Conservation (phyloP, 1,140 invertebrate genomes). For the Cotesia vestalis region DNA sequence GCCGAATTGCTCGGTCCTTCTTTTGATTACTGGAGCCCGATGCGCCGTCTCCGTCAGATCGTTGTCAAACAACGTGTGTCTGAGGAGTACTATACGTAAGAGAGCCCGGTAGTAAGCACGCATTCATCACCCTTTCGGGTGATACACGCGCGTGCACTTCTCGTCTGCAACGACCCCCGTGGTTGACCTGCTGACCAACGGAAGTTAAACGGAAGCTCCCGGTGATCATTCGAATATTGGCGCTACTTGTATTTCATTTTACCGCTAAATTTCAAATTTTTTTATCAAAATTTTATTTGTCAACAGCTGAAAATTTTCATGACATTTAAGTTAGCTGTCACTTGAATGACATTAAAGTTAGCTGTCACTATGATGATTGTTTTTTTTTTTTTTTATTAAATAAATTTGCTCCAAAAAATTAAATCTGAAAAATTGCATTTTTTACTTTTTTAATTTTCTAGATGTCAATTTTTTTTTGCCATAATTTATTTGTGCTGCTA, state of each 20-base stretch:
- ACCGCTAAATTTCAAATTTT: not conserved
- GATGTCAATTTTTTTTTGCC: too few species aligned
- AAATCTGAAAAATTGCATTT: too few species aligned
- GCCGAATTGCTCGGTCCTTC: not conserved
- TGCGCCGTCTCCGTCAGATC: not conserved
- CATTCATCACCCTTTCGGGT: slow-evolving; percentile 19
- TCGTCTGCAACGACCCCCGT: slow-evolving; percentile 22
- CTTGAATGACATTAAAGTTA: too few species aligned
- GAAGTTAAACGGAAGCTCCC: slow-evolving; percentile 22
- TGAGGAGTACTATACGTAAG: not conserved
- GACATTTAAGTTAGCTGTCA: too few species aligned
- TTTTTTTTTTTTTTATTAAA: too few species aligned
- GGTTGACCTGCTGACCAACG: slow-evolving; percentile 8
- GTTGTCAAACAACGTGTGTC: slow-evolving; percentile 23
- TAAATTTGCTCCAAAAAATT: too few species aligned
- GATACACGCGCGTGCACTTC: slow-evolving; percentile 26
- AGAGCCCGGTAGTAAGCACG: slow-evolving; percentile 16
- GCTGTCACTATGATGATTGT: too few species aligned
- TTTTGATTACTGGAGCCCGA: not conserved
- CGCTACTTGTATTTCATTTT: not conserved
- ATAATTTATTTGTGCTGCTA: too few species aligned
- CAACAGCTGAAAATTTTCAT: too few species aligned
- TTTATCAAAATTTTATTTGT: too few species aligned
- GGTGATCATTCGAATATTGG: not conserved
- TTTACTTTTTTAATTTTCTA: too few species aligned